Evolutionary conservation across 2,113 vertebrate genomes (phyloP).

Genomic region (Emberiza fucata): DNA sequence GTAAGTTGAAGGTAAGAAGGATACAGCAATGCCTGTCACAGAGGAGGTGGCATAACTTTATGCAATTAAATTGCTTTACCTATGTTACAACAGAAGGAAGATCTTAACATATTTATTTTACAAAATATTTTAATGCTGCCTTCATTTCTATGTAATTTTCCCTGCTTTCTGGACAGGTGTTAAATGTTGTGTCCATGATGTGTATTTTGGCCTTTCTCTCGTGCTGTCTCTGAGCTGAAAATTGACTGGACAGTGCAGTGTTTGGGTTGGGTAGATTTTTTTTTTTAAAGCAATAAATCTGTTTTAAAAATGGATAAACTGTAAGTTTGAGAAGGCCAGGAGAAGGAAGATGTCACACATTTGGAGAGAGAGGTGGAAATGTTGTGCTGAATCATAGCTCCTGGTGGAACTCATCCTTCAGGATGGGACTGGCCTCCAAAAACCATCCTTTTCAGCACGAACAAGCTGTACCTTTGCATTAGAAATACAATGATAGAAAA

Average conservation of each 20-base stretch:
- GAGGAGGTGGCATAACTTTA: not conserved
- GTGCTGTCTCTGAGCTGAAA: not conserved
- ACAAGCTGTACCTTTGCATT: not conserved
- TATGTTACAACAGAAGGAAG: not conserved
- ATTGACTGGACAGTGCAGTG: not conserved
- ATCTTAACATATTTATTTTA: not conserved
- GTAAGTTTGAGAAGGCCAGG: not conserved
- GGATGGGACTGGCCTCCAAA: not conserved
- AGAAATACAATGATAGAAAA: not conserved
- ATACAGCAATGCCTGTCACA: not conserved
- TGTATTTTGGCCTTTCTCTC: not conserved
- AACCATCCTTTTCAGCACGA: not conserved
- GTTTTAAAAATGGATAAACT: not conserved
- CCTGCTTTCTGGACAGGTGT: not conserved
- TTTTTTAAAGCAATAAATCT: not conserved
- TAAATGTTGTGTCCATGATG: not conserved
- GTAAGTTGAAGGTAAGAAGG: not conserved
- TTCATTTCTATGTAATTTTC: not conserved
- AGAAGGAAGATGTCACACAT: not conserved
- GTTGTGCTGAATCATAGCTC: not conserved
- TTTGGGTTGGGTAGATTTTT: not conserved
- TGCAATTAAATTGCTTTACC: not conserved
- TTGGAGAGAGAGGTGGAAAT: conserved; percentile 16
- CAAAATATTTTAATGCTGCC: not conserved
- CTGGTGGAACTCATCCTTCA: not conserved